Evolutionary conservation across 2,888 invertebrate genomes (phyloP).

Genomic region (Camptogramma bilineatum): DNA sequence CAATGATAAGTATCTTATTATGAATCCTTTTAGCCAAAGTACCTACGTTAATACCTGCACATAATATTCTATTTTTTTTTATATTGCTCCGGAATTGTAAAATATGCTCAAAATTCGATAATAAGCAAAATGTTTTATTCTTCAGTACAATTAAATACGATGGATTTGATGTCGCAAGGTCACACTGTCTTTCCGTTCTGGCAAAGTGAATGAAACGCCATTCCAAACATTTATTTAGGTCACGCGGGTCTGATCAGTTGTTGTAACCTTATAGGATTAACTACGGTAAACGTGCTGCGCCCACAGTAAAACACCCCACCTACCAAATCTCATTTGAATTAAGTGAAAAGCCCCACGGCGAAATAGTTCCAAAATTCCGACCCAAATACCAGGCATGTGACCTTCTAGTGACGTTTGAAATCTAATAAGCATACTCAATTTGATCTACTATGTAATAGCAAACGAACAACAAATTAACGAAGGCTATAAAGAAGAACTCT

Average conservation of each 20-base stretch:
- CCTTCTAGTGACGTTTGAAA: background rate
- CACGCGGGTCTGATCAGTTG: background rate
- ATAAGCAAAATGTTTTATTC: no score
- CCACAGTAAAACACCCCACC: background rate
- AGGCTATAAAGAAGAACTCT: background rate
- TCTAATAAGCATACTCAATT: background rate
- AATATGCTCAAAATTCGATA: no score
- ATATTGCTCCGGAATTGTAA: no score
- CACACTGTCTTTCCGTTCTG: background rate
- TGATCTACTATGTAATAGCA: background rate
- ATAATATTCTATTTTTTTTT: no score
- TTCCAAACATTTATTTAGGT: background rate
- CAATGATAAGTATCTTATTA: no score
- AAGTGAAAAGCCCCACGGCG: background rate
- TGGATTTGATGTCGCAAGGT: background rate
- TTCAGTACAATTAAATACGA: background rate
- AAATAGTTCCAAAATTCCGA: background rate
- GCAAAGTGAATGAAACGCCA: constrained; percentile 3
- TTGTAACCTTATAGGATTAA: background rate
- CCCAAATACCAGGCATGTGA: background rate
- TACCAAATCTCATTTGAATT: constrained; percentile 6
- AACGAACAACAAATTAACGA: constrained; percentile 2
- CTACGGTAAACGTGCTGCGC: background rate
- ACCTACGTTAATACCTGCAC: no score
- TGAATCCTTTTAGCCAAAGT: no score